A percentile compares a stretch with the other conserved stretches of the same genome.
phyloP scores from a whole-genome alignment of 2,797 vertebrate species.

The Morelia viridis region DNA sequence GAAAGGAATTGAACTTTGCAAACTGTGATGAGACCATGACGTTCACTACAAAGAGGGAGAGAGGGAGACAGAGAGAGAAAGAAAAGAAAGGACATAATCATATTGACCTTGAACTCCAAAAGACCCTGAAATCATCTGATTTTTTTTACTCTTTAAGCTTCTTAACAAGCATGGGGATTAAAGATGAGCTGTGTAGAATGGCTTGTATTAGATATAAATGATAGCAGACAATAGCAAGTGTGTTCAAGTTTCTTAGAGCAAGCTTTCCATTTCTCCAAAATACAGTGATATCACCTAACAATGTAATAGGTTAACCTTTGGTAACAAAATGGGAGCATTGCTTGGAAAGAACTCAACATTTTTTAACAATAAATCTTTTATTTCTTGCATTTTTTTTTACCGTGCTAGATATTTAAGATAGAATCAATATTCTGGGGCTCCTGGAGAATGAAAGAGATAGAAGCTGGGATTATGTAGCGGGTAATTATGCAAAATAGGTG shows the following conservation, averaged over 20 bases:
- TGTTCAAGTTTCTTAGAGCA: slow-evolving; percentile 64
- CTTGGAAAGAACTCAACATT: slow-evolving; percentile 41
- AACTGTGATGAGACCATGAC: slow-evolving; percentile 67
- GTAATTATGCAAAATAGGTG: not conserved
- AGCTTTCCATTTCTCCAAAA: slow-evolving; percentile 63
- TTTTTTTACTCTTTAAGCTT: slow-evolving; percentile 74
- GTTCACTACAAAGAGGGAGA: slow-evolving; percentile 45
- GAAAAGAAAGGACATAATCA: slow-evolving; percentile 71
- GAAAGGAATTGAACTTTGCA: slow-evolving; percentile 73
- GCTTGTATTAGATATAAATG: slow-evolving; percentile 73
- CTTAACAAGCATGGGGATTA: slow-evolving; percentile 76
- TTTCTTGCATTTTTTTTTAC: not conserved
- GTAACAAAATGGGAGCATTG: slow-evolving; percentile 50
- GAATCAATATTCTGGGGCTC: not conserved
- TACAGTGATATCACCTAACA: slow-evolving; percentile 46
- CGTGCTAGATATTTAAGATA: not conserved
- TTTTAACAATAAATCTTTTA: not conserved
- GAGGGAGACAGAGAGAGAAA: not conserved
- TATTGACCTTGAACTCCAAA: slow-evolving; percentile 80
- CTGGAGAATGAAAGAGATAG: not conserved
- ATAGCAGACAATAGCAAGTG: slow-evolving; percentile 72
- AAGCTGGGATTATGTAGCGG: not conserved
- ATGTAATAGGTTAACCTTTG: slow-evolving; percentile 37
- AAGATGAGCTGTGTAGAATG: slow-evolving; percentile 62
- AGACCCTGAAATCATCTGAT: slow-evolving; percentile 77